Evolutionary conservation across 2,113 vertebrate species (phyloP).

Genomic region (Bothrops jararaca): DNA sequence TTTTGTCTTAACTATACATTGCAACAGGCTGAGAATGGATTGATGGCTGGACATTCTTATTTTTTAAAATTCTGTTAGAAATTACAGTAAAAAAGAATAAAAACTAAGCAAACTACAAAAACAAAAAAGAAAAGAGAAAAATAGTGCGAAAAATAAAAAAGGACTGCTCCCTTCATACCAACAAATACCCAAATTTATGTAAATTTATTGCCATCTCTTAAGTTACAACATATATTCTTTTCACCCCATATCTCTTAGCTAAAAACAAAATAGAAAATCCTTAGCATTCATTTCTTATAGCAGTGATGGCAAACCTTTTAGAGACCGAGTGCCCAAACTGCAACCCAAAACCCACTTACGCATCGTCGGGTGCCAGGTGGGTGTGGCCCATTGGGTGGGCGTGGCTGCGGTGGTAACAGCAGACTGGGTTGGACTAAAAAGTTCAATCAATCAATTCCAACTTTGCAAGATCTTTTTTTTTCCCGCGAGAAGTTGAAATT

Average conservation of each 20-base stretch:
- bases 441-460: no score
- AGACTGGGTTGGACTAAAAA: no score
- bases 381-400: no score
- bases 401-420: no score
- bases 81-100: not conserved
- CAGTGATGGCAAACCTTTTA: no score
- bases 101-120: not conserved
- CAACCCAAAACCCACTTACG: no score
- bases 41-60: not conserved
- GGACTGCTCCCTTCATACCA: not conserved
- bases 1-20: not conserved
- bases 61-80: not conserved
- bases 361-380: no score
- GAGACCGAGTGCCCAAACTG: no score
- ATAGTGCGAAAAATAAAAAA: not conserved
- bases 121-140: not conserved
- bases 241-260: not conserved
- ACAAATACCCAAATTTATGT: not conserved
- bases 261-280: not conserved
- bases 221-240: not conserved
- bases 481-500: no score
- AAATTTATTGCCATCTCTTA: not conserved
- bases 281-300: not conserved
- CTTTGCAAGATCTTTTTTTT: no score
- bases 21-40: not conserved